Conservation (phyloP, 2,113 vertebrate genomes). For the Trinectes maculatus region DNA sequence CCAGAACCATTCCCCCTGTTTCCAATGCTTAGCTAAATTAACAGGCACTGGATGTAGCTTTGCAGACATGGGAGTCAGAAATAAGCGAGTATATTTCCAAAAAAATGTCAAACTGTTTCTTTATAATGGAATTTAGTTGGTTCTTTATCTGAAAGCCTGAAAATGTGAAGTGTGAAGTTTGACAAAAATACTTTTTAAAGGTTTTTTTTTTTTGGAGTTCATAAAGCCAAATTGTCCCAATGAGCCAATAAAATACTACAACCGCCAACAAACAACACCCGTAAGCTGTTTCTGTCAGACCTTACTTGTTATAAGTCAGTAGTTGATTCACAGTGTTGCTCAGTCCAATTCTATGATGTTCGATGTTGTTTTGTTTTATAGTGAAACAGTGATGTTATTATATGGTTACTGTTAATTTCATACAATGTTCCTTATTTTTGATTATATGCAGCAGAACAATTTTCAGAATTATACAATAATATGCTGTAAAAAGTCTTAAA, state of each 20-base stretch:
- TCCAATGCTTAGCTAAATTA: constrained; percentile 2
- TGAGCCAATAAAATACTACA: constrained; percentile 37
- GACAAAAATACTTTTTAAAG: constrained; percentile 32
- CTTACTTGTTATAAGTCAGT: constrained; percentile 22
- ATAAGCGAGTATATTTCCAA: too few relatives aligned
- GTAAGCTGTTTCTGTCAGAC: constrained; percentile 36
- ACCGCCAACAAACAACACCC: constrained; percentile 36
- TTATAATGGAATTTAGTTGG: constrained; percentile 34
- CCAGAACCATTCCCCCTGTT: neutral
- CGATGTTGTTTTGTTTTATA: constrained; percentile 66
- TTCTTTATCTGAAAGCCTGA: constrained; percentile 50
- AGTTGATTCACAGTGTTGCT: constrained; percentile 53
- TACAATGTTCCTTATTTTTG: constrained; percentile 52
- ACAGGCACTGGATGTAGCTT: neutral
- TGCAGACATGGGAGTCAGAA: neutral
- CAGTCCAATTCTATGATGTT: constrained; percentile 58
- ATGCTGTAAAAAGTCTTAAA: constrained; percentile 55
- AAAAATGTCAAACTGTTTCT: constrained; percentile 26
- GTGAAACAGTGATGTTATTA: constrained; percentile 66
- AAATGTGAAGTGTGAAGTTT: constrained; percentile 29
- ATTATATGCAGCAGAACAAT: constrained; percentile 44
- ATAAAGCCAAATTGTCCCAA: constrained; percentile 48
- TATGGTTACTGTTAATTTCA: constrained; percentile 61
- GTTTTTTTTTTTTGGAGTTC: constrained; percentile 26
- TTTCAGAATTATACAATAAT: constrained; percentile 39